Percentiles rank a stretch among this genome's conserved stretches.
These are phyloP conservation scores for Drosophila baimaii DNA, from an alignment of 1,140 invertebrate species.

Conservation along the genomic window DNA sequence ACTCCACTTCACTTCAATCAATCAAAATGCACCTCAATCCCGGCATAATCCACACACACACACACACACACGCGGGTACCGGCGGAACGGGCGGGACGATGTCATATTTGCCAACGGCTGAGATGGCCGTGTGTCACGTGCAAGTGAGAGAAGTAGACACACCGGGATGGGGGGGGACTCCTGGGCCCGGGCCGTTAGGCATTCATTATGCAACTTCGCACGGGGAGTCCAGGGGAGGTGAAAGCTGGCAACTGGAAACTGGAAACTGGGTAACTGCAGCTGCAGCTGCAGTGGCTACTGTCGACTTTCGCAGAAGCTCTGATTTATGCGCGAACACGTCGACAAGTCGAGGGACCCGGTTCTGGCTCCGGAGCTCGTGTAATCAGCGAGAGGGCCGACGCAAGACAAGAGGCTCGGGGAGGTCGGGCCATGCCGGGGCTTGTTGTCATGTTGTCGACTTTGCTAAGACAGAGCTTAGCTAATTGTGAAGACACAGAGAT, in stretches of 20 bases:
- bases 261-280: conserved; percentile 31
- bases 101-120: conserved; percentile 22
- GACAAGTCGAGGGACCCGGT: conserved; percentile 8
- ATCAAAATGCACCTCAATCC: conserved; percentile 61
- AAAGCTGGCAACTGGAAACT: neutral
- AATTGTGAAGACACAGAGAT: conserved; percentile 31
- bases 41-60: conserved; percentile 31
- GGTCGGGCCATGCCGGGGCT: no score
- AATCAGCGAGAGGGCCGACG: conserved; percentile 20
- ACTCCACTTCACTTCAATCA: conserved; percentile 49
- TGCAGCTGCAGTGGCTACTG: conserved; percentile 26
- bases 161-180: neutral
- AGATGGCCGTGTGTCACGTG: no score
- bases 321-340: conserved; percentile 71
- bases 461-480: conserved; percentile 54
- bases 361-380: conserved; percentile 7
- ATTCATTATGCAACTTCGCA: conserved; percentile 48
- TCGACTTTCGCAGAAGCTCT: conserved; percentile 35
- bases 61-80: no score
- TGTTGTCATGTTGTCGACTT: conserved; percentile 49
- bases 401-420: neutral
- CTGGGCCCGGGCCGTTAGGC: conserved; percentile 15
- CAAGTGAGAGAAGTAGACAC: neutral
- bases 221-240: neutral
- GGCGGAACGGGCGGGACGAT: neutral